phyloP scores from a whole-genome alignment of 1,140 invertebrate genomes.

The Triops cancriformis region DNA sequence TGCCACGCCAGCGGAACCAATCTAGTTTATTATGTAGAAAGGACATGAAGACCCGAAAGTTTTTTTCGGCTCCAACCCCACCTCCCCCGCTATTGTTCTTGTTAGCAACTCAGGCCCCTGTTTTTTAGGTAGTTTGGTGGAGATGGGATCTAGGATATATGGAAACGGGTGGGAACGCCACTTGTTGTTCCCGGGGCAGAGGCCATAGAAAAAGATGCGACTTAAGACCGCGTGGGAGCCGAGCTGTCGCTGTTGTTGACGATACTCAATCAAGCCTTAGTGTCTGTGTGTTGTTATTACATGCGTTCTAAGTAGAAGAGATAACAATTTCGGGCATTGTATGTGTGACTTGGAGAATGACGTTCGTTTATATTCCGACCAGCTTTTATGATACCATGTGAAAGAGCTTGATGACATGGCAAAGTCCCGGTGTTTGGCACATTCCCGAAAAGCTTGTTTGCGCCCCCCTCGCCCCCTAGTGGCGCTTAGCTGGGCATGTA shows the following conservation, averaged over 20 bases:
- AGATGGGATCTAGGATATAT: too few species aligned
- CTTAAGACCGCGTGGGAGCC: background rate
- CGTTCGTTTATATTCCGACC: background rate
- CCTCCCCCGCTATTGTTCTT: too few species aligned
- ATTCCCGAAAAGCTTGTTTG: background rate
- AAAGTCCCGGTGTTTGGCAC: background rate
- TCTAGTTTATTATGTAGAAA: background rate
- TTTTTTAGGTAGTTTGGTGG: too few species aligned
- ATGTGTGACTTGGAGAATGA: background rate
- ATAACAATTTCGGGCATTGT: background rate
- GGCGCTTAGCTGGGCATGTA: background rate
- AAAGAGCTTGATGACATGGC: slow-evolving; percentile 9
- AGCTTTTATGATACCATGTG: background rate
- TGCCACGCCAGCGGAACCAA: background rate
- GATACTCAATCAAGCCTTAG: background rate
- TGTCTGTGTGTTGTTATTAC: background rate
- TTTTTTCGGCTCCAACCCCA: background rate
- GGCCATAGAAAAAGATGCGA: background rate
- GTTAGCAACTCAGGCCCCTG: too few species aligned
- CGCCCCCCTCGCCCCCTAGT: background rate
- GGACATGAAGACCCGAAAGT: background rate
- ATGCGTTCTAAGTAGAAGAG: background rate
- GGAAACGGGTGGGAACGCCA: background rate
- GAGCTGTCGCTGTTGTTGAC: background rate
- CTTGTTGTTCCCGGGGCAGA: background rate